Evolutionary conservation across 2,113 vertebrate genomes (phyloP).

Genomic region (Rhabdornis inornatus): DNA sequence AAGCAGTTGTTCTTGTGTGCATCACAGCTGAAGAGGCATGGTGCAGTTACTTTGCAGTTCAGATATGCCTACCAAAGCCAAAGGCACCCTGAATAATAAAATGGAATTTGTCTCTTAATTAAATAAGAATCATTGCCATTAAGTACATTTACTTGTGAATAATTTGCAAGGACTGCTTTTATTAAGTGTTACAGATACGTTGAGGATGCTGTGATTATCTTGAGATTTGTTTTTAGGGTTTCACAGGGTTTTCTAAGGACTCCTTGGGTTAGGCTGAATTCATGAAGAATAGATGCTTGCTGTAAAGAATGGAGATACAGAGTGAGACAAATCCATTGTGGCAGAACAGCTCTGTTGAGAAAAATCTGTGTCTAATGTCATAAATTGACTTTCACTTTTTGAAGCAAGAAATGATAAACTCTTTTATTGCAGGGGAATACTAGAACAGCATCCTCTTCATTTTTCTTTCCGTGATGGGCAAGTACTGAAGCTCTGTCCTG

Average conservation of each 20-base stretch:
- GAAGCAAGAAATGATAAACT: slow-evolving; percentile 74
- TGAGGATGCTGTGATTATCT: not conserved
- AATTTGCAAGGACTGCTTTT: not conserved
- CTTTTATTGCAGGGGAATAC: slow-evolving; percentile 68
- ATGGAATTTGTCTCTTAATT: not conserved
- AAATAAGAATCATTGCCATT: not conserved
- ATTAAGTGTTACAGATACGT: not conserved
- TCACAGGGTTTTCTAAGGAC: not conserved
- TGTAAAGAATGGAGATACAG: not conserved
- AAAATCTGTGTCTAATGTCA: not conserved
- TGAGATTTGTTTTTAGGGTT: not conserved
- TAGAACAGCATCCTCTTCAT: slow-evolving; percentile 78
- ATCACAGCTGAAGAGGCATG: not conserved
- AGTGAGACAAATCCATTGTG: not conserved
- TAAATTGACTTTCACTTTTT: not conserved
- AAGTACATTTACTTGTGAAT: not conserved
- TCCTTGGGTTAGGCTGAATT: not conserved
- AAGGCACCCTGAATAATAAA: not conserved
- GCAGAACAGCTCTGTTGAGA: not conserved
- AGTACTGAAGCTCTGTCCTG: slow-evolving; percentile 80
- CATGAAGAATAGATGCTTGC: not conserved
- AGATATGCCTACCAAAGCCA: not conserved
- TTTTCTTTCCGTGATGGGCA: slow-evolving; percentile 80
- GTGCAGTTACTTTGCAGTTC: not conserved
- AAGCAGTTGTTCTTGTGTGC: not conserved